Evolutionary conservation across 2,797 vertebrate species (phyloP).

Genomic region (Epinephelus awoara): DNA sequence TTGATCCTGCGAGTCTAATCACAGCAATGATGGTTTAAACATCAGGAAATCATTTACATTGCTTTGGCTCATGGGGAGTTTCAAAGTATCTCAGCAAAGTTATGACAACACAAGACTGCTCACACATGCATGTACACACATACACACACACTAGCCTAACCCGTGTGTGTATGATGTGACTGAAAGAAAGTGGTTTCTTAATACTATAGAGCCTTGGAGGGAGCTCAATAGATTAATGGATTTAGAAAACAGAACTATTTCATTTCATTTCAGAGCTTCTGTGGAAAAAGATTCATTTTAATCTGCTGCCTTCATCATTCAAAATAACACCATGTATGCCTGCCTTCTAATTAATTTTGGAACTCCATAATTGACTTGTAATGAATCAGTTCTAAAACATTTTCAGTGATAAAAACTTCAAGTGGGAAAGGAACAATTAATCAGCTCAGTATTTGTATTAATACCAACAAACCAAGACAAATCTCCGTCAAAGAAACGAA

Average conservation of each 20-base stretch:
- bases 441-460: constrained; percentile 41
- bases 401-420: constrained; percentile 47
- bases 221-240: constrained; percentile 45
- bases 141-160: not conserved
- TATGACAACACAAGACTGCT: constrained; percentile 65
- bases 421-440: constrained; percentile 50
- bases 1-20: constrained; percentile 65
- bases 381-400: constrained; percentile 55
- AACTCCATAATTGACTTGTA: constrained; percentile 54
- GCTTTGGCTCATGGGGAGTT: constrained; percentile 59
- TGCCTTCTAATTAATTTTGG: constrained; percentile 56
- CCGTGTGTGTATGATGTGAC: constrained; percentile 25
- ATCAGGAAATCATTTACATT: constrained; percentile 79
- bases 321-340: constrained; percentile 32
- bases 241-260: constrained; percentile 49
- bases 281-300: constrained; percentile 32
- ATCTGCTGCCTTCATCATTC: constrained; percentile 39
- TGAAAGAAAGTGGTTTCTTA: constrained; percentile 55
- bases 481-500: constrained; percentile 63
- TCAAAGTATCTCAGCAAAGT: constrained; percentile 64
- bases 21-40: constrained; percentile 69
- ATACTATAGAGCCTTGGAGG: constrained; percentile 29
- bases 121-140: constrained; percentile 14
- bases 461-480: constrained; percentile 63
- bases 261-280: constrained; percentile 49